Percentiles rank a stretch among this genome's conserved stretches.
phyloP scores from a whole-genome alignment of 2,113 vertebrate species.

The Pomatostomus ruficeps region DNA sequence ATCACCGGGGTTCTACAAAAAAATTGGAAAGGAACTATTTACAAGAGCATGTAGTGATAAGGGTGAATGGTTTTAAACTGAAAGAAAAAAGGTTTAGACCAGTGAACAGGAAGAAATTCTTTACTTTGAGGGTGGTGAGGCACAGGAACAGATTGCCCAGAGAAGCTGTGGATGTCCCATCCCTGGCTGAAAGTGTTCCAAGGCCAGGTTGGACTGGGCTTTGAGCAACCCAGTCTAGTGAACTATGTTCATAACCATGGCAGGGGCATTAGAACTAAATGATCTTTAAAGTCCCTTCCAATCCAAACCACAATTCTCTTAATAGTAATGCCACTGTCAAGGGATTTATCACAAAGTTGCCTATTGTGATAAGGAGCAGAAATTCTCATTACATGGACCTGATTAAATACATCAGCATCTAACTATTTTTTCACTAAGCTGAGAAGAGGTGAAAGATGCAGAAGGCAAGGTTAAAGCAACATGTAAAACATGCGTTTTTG shows the following conservation, averaged over 20 bases:
- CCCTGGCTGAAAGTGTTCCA: background rate
- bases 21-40: background rate
- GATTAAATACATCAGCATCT: background rate
- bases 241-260: background rate
- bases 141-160: background rate
- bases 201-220: background rate
- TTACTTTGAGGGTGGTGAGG: background rate
- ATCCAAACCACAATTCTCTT: background rate
- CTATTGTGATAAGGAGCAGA: background rate
- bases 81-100: background rate
- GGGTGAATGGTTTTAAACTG: background rate
- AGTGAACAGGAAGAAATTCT: background rate
- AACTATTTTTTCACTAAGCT: background rate
- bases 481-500: background rate
- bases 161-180: background rate
- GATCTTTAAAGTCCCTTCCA: background rate
- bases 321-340: background rate
- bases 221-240: background rate
- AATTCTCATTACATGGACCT: background rate
- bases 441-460: background rate
- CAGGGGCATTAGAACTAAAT: background rate
- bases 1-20: background rate
- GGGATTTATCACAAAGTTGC: background rate
- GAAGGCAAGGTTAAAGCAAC: background rate
- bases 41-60: background rate